Evolutionary conservation across 1,140 invertebrate genomes (phyloP).

Genomic region (Hydropsyche tenuis): DNA sequence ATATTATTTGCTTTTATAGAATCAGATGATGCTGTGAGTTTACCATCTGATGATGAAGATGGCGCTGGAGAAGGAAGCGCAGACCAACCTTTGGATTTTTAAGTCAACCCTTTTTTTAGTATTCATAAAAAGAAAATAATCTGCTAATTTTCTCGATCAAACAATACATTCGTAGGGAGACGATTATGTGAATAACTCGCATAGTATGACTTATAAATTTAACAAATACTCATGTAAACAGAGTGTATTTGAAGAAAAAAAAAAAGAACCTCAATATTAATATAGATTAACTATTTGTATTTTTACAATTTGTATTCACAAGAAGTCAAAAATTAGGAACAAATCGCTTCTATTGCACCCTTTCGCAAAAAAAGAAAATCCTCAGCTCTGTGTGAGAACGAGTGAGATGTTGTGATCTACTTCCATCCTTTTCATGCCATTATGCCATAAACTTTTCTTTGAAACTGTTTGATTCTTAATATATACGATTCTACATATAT

Average conservation of each 20-base stretch:
- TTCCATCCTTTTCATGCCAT: slow-evolving; percentile 51
- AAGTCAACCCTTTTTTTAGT: slow-evolving; percentile 53
- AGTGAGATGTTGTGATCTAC: slow-evolving; percentile 45
- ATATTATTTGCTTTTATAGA: slow-evolving; percentile 50
- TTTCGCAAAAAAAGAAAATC: slow-evolving; percentile 44
- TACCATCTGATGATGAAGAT: slow-evolving; percentile 70
- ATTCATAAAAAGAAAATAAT: slow-evolving; percentile 31
- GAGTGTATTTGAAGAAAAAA: slow-evolving; percentile 24
- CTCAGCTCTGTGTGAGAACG: slow-evolving; percentile 40
- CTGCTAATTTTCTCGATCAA: slow-evolving; percentile 13
- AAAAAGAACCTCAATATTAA: slow-evolving; percentile 45
- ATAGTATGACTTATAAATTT: slow-evolving; percentile 17
- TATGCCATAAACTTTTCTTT: slow-evolving; percentile 39
- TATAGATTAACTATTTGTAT: slow-evolving; percentile 50
- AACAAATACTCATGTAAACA: background rate
- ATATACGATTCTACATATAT: background rate
- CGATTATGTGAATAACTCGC: slow-evolving; percentile 8
- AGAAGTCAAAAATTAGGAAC: slow-evolving; percentile 48
- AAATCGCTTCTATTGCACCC: slow-evolving; percentile 50
- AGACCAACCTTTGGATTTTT: slow-evolving; percentile 79
- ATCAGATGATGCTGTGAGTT: slow-evolving; percentile 67
- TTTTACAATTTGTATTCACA: slow-evolving; percentile 51
- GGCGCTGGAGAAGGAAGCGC: slow-evolving; percentile 78
- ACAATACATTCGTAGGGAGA: background rate
- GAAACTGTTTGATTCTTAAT: slow-evolving; percentile 36